Evolutionary conservation across 2,797 vertebrate genomes (phyloP), one percentile per base, ranked within the genome.

Genomic region (Pipistrellus pipistrellus): DNA sequence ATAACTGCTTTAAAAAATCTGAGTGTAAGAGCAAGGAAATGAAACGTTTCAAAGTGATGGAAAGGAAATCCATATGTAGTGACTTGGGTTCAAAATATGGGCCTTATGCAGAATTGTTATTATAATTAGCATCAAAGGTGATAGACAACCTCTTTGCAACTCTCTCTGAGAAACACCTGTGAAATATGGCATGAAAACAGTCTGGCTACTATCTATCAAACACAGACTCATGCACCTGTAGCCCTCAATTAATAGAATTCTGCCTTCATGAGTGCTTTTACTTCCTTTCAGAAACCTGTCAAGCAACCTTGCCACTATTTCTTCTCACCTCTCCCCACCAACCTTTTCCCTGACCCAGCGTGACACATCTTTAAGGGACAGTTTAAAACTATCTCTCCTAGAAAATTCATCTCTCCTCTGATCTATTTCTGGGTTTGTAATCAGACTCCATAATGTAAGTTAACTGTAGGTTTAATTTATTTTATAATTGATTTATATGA

Each of bases 121-220:
- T 95, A 95, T 92, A 96, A 97, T 94, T 97, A 95, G n/a, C 89
- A 87, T 90, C 94, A 82, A 14, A 14, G 20, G 72, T 95, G 94
- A 95, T 64, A 88, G 93, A 95, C 76, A 95, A 84, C 17, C 15
- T 75, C 87, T 94, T 94, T 80, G 66, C 21, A 95, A 76, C 48
- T 87, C 32, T 85, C 18, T 88, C 41, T 73, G 30, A 86, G 59
- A 88, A 95, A 93, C 27, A 57, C 21, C 35, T 88, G 44, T 94
- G 84, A 93, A 95, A 95, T 69, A 95, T 32, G 38, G 92, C 32
- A 71, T 78, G 21, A 38, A 95, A 96, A 82, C 35, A 91, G 27
- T 80, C 73, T 88, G 78, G 44, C 48, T 94, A 64, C 90, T 55
- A 78, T 62, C 90, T 94, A 94, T 95, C 91, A 94, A 77, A 91